Evolutionary conservation across 2,888 invertebrate genomes (phyloP).

Genomic region (Eupithecia exiguata): DNA sequence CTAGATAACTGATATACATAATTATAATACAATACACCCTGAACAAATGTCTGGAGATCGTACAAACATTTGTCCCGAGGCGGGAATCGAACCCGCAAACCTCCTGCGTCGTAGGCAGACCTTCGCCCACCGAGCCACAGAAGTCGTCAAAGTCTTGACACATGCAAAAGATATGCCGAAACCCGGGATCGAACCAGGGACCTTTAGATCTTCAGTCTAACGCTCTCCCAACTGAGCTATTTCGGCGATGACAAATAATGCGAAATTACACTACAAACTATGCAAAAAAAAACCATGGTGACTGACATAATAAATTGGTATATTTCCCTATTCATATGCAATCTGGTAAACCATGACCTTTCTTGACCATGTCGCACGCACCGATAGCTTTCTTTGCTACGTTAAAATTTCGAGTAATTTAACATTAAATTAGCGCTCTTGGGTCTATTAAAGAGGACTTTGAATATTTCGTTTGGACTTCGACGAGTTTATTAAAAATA

Average conservation of each 20-base stretch:
- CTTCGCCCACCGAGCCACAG: too few species aligned
- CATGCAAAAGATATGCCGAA: constrained; percentile 42
- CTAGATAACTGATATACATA: too few species aligned
- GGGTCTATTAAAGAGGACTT: too few species aligned
- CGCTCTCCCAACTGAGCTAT: constrained; percentile 45
- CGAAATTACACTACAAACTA: constrained; percentile 16
- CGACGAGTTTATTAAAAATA: too few species aligned
- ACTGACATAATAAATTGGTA: background rate
- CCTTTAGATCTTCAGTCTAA: constrained; percentile 50
- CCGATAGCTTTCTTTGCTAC: background rate
- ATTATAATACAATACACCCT: too few species aligned
- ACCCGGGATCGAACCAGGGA: constrained; percentile 51
- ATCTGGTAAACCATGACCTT: background rate
- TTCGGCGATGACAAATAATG: constrained; percentile 9
- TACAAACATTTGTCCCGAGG: too few species aligned
- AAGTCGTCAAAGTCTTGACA: too few species aligned
- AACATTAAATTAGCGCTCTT: too few species aligned
- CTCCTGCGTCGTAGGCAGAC: too few species aligned
- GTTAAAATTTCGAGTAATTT: background rate
- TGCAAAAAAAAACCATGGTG: background rate
- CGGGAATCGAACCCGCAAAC: too few species aligned
- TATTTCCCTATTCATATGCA: background rate
- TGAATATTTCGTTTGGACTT: too few species aligned
- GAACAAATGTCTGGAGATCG: too few species aligned
- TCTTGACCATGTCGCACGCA: background rate